These are phyloP conservation scores for Hippocampus barbouri DNA, from an alignment of 2,113 vertebrate species.

Conservation along the genomic window DNA sequence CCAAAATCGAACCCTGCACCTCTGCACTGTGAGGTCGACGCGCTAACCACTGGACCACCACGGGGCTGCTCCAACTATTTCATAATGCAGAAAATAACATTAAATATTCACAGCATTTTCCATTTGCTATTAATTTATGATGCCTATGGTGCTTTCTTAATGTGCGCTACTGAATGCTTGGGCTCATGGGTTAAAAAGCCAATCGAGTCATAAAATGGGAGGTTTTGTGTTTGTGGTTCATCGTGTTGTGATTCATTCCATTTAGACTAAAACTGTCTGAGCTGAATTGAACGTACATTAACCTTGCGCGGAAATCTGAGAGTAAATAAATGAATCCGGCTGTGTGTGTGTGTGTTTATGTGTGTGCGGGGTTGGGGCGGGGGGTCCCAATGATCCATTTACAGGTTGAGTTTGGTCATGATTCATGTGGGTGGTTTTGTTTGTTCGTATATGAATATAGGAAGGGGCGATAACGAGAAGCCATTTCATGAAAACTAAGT, in stretches of 20 bases:
- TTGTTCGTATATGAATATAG: background rate
- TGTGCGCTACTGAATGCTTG: no score
- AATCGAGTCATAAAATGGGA: no score
- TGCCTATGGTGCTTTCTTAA: no score
- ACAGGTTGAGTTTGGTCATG: constrained; percentile 3
- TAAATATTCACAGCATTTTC: no score
- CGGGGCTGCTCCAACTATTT: no score
- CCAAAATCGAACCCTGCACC: no score
- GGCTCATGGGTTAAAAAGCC: no score
- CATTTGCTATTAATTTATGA: no score
- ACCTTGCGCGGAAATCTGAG: background rate
- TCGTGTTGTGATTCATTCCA: background rate
- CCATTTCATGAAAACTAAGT: constrained; percentile 5
- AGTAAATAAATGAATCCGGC: background rate
- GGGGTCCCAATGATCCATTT: constrained; percentile 9
- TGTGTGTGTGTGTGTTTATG: background rate
- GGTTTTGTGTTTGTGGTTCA: no score
- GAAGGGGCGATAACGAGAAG: background rate
- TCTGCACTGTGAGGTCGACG: no score
- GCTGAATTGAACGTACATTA: background rate
- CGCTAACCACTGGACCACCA: no score
- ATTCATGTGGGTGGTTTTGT: constrained; percentile 5
- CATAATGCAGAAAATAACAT: no score
- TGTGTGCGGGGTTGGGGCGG: background rate
- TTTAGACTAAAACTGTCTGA: background rate